phyloP scores from a whole-genome alignment of 2,888 invertebrate genomes.

The Torymus tubicola region DNA sequence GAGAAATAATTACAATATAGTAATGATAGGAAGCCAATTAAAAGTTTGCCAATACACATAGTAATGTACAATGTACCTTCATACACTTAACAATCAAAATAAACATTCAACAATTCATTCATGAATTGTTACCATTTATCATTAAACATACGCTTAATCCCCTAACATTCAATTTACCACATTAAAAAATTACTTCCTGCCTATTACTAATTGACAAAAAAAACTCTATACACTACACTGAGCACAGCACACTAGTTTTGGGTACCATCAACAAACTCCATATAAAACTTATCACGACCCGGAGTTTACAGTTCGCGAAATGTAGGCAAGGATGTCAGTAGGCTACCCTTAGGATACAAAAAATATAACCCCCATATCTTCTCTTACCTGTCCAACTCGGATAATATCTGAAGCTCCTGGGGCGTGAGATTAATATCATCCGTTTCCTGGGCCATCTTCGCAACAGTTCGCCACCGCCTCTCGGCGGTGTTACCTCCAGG shows the following conservation, averaged over 20 bases:
- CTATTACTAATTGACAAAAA: no score
- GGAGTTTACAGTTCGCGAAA: slow-evolving; percentile 51
- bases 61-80: neutral
- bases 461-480: neutral
- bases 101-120: no score
- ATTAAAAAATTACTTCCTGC: no score
- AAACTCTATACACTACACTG: no score
- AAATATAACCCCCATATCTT: slow-evolving; percentile 6
- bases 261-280: no score
- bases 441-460: slow-evolving; percentile 79
- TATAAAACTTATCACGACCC: no score
- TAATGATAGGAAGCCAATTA: neutral
- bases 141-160: no score
- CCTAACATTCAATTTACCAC: no score
- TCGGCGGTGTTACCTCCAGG: neutral
- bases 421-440: slow-evolving; percentile 86
- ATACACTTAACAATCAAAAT: neutral
- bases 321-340: slow-evolving; percentile 70
- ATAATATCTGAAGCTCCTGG: slow-evolving; percentile 90
- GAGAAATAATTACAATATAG: neutral
- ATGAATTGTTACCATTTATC: no score
- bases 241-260: no score
- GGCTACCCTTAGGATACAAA: slow-evolving; percentile 60
- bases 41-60: neutral
- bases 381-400: slow-evolving; percentile 90